Conservation (phyloP, 2,113 vertebrate genomes). For the Mastomys natalensis region DNA sequence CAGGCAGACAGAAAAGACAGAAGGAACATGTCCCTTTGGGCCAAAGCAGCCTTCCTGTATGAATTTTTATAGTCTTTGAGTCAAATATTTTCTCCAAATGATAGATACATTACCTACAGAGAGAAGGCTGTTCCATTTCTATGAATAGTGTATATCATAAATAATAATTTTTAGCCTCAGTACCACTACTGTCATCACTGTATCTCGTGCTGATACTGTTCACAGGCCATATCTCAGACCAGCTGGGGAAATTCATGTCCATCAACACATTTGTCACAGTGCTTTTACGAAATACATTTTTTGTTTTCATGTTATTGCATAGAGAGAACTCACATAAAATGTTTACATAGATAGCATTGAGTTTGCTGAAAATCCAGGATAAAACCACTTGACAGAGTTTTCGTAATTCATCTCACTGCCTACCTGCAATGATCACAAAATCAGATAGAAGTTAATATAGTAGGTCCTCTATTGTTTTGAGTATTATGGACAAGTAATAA, state of each 20-base stretch:
- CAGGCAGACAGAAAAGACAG: neutral
- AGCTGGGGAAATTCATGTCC: neutral
- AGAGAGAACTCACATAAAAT: neutral
- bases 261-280: neutral
- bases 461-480: neutral
- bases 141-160: neutral
- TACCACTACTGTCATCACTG: neutral
- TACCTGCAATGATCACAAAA: neutral
- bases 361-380: neutral
- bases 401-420: neutral
- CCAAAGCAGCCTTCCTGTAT: neutral
- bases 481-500: neutral
- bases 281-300: neutral
- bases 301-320: neutral
- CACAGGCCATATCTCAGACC: neutral
- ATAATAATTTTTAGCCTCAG: neutral
- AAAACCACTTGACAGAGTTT: too few species aligned
- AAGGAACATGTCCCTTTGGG: neutral
- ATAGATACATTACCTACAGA: neutral
- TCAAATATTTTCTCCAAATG: neutral
- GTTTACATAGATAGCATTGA: too few species aligned
- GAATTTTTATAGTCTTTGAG: neutral
- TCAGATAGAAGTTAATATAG: neutral
- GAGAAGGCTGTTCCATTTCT: neutral
- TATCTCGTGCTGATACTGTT: neutral